Evolutionary conservation across 2,113 vertebrate species (phyloP).

Genomic region (Semnornis frantzii): DNA sequence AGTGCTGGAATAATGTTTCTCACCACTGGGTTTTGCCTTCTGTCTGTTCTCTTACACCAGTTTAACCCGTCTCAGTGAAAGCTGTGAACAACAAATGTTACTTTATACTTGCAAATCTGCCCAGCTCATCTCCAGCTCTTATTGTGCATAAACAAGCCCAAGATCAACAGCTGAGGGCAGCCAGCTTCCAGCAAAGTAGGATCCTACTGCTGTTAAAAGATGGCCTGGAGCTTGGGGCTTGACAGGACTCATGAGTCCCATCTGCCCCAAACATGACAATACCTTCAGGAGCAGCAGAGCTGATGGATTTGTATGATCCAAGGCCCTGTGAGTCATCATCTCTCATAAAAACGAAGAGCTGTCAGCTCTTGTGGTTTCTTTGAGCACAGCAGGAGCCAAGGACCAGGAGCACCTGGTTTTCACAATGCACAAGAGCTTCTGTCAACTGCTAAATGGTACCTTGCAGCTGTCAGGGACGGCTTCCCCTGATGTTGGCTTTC

Average conservation of each 20-base stretch:
- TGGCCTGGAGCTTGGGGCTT: not conserved
- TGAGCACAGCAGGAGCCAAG: not conserved
- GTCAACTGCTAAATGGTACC: not conserved
- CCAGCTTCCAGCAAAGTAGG: not conserved
- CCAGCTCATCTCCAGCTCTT: not conserved
- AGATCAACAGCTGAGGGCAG: not conserved
- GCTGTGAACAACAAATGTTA: not conserved
- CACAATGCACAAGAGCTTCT: not conserved
- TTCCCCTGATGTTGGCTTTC: not conserved
- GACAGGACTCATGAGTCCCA: not conserved
- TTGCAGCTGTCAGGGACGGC: not conserved
- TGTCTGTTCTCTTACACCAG: not conserved
- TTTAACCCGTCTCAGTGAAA: not conserved
- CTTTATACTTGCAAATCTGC: not conserved
- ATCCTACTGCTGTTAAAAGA: not conserved
- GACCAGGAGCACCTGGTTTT: not conserved
- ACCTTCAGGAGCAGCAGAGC: fast-evolving
- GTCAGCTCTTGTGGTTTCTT: not conserved
- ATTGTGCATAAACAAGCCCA: not conserved
- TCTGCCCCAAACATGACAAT: not conserved
- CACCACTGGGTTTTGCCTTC: not conserved
- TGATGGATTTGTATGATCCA: not conserved
- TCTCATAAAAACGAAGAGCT: not conserved
- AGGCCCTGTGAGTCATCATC: not conserved
- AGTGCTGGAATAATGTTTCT: not conserved